Evolutionary conservation across 2,888 invertebrate species (phyloP).

Genomic region (Habrosyne pyritoides): DNA sequence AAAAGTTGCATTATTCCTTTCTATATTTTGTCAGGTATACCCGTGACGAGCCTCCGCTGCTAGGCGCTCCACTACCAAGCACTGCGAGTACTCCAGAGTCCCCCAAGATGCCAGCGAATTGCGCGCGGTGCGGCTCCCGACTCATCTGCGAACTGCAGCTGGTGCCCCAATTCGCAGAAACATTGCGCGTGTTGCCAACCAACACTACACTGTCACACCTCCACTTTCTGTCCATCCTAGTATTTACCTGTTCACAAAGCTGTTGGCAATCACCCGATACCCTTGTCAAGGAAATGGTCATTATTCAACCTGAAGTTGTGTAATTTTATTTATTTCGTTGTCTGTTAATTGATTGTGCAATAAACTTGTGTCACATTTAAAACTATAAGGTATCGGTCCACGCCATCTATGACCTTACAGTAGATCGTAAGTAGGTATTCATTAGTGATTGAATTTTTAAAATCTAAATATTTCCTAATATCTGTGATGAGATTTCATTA

Average conservation of each 20-base stretch:
- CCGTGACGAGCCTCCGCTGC: conserved; percentile 86
- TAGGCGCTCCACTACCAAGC: conserved; percentile 85
- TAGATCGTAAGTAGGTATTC: background rate
- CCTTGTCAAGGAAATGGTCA: conserved; percentile 87
- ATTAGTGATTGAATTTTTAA: background rate
- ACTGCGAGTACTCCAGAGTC: conserved; percentile 64
- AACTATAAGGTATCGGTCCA: background rate
- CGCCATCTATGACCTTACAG: background rate
- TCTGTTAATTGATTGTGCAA: conserved; percentile 15
- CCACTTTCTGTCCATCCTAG: conserved; percentile 93
- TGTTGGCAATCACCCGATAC: conserved; percentile 91
- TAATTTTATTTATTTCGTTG: conserved; percentile 31
- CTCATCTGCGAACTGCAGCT: conserved; percentile 93
- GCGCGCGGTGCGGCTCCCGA: conserved; percentile 88
- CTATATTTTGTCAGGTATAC: conserved; percentile 87
- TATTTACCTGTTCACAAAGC: conserved; percentile 92
- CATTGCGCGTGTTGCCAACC: conserved; percentile 83
- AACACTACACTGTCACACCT: conserved; percentile 81
- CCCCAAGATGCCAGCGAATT: conserved; percentile 70
- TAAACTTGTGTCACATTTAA: background rate
- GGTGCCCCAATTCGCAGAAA: conserved; percentile 90
- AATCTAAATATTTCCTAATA: background rate
- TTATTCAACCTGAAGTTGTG: conserved; percentile 89
- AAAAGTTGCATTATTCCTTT: too few relatives aligned
- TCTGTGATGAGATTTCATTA: background rate